Evolutionary conservation across 2,888 invertebrate species (phyloP).

Genomic region (Temnothorax unifasciatus): DNA sequence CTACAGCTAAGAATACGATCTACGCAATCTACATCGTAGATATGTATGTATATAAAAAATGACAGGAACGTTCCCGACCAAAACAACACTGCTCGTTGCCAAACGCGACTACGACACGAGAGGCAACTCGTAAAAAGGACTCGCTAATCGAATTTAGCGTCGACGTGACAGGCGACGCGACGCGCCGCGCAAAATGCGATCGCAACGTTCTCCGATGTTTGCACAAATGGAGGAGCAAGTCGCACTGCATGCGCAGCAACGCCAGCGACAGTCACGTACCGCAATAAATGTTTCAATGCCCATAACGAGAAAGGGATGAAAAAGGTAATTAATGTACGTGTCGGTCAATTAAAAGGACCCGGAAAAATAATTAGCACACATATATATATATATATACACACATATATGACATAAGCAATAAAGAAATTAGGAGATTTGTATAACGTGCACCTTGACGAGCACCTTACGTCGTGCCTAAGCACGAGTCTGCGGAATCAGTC

Average conservation of each 20-base stretch:
- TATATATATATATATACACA: no score
- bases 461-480: background rate
- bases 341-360: background rate
- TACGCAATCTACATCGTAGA: background rate
- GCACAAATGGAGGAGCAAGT: background rate
- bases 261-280: background rate
- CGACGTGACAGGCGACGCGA: background rate
- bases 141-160: background rate
- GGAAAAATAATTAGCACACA: background rate
- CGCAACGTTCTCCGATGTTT: background rate
- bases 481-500: background rate
- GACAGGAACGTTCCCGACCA: background rate
- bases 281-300: background rate
- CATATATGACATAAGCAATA: no score
- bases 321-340: background rate
- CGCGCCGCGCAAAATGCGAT: background rate
- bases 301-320: background rate
- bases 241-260: constrained; percentile 6
- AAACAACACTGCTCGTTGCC: background rate
- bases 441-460: background rate
- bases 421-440: background rate
- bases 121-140: background rate
- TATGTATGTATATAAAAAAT: background rate
- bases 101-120: background rate
- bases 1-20: background rate